A percentile compares a stretch with the other conserved stretches of the same genome.
Conservation (phyloP, 2,797 vertebrate genomes). For the Pogoniulus pusillus region DNA sequence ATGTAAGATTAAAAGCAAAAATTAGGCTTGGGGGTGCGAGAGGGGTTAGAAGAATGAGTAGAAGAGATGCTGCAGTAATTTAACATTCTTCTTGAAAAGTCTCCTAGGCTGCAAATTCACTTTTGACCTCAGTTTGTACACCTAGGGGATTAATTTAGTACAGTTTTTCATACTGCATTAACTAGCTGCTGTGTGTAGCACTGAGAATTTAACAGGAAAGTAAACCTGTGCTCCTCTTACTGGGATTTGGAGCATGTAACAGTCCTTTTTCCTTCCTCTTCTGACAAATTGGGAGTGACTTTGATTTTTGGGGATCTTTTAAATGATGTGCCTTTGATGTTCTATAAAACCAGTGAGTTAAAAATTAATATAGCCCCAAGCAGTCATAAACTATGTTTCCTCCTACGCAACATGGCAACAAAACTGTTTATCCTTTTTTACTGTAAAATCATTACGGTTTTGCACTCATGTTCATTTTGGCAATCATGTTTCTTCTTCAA, state of each 20-base stretch:
- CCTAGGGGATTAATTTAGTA: constrained; percentile 55
- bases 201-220: constrained; percentile 9
- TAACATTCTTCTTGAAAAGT: constrained; percentile 3
- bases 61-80: constrained; percentile 13
- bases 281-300: constrained; percentile 32
- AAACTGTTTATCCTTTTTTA: constrained; percentile 51
- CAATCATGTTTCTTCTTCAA: constrained; percentile 1
- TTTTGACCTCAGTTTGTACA: constrained; percentile 33
- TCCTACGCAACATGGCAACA: constrained; percentile 22
- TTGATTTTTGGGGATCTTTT: constrained; percentile 44
- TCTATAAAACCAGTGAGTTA: constrained; percentile 41
- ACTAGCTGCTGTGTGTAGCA: background rate
- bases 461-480: constrained; percentile 14
- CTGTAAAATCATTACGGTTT: background rate
- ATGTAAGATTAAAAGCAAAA: constrained; percentile 3
- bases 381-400: constrained; percentile 26
- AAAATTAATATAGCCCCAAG: constrained; percentile 41
- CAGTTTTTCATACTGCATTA: background rate
- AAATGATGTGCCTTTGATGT: constrained; percentile 53
- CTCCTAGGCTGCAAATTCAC: background rate
- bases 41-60: background rate
- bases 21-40: background rate
- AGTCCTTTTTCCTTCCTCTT: background rate
- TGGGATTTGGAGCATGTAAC: background rate
- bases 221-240: background rate